A percentile compares a stretch with the other conserved stretches of the same genome.
These are phyloP conservation scores for Gallirallus australis DNA, from an alignment of 2,797 vertebrate species.

Conservation along the genomic window DNA sequence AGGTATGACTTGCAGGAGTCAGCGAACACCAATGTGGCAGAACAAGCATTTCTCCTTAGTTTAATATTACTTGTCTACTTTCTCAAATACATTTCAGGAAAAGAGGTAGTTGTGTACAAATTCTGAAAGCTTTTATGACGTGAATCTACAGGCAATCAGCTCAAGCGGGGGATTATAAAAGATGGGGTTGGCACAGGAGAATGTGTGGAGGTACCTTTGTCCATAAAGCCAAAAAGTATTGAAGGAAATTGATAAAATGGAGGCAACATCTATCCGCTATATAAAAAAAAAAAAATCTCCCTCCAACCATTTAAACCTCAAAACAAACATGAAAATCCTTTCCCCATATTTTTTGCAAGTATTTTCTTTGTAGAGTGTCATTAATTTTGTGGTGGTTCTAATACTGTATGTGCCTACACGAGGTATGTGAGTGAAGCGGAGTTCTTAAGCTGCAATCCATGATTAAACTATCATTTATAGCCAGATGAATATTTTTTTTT, in stretches of 20 bases:
- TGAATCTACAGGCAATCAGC: neutral
- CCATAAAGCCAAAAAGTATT: neutral
- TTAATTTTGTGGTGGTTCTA: neutral
- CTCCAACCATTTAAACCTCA: neutral
- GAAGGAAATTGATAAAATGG: neutral
- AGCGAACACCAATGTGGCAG: neutral
- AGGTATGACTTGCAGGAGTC: neutral
- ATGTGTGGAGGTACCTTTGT: neutral
- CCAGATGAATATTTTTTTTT: neutral
- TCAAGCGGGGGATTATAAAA: neutral
- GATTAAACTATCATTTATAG: neutral
- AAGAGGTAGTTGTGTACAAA: neutral
- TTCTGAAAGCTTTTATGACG: neutral
- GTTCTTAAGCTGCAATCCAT: neutral
- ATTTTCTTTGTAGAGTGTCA: neutral
- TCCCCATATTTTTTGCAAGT: accelerated
- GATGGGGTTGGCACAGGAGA: neutral
- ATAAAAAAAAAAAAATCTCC: neutral
- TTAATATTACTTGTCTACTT: neutral
- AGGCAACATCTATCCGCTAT: neutral
- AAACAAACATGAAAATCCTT: neutral
- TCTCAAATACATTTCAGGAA: neutral
- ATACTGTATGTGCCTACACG: neutral
- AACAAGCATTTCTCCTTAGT: neutral
- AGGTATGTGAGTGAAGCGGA: neutral